phyloP scores from a whole-genome alignment of 2,113 vertebrate species.

The Tapirus terrestris region DNA sequence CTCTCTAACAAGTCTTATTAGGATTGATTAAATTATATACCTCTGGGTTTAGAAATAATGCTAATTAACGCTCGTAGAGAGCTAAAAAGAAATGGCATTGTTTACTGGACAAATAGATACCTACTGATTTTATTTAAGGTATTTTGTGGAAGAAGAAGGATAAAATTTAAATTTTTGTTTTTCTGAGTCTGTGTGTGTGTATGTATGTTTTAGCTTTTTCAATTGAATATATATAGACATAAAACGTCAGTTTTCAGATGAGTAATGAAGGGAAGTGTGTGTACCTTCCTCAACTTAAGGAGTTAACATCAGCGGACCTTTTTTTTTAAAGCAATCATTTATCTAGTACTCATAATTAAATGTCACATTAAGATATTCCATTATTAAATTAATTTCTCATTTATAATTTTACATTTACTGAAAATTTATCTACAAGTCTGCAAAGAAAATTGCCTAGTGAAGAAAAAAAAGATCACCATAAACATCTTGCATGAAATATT shows the following conservation, averaged over 20 bases:
- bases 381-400: not conserved
- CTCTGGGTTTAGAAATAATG: slow-evolving; percentile 34
- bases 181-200: not conserved
- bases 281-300: not conserved
- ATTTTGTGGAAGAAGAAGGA: not conserved
- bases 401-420: not conserved
- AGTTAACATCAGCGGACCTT: not conserved
- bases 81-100: slow-evolving; percentile 21
- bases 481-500: not conserved
- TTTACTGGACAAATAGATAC: not conserved
- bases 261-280: not conserved
- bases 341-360: not conserved
- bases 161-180: not conserved
- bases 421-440: not conserved
- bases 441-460: not conserved
- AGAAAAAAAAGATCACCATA: not conserved
- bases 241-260: not conserved
- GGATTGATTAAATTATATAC: slow-evolving; percentile 63
- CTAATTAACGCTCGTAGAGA: slow-evolving; percentile 33
- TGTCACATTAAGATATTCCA: not conserved
- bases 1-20: slow-evolving; percentile 80
- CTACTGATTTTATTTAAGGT: not conserved
- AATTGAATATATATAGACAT: not conserved
- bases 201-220: not conserved
- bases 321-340: not conserved